These are phyloP conservation scores for Diglossa cyanea DNA, from an alignment of 2,797 vertebrate genomes.

Conservation along the genomic window DNA sequence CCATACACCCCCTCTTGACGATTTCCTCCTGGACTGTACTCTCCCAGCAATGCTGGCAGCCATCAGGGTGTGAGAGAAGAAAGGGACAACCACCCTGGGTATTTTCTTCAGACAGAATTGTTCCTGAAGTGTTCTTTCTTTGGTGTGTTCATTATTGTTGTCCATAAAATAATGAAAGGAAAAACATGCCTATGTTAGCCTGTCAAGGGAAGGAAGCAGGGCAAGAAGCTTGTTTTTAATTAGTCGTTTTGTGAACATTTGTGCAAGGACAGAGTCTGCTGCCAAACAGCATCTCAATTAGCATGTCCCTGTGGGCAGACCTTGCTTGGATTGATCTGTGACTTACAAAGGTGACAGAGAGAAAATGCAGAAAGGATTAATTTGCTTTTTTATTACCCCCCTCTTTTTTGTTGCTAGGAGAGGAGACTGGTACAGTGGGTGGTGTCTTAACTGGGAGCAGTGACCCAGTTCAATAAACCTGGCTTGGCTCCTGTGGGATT, in stretches of 20 bases:
- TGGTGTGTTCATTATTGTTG: conserved; percentile 5
- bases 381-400: not conserved
- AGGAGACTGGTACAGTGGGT: conserved; percentile 65
- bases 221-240: conserved; percentile 46
- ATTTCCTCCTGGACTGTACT: not conserved
- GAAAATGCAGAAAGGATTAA: not conserved
- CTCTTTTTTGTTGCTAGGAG: not conserved
- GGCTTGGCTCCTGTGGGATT: conserved; percentile 63
- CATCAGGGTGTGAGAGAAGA: not conserved
- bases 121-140: conserved; percentile 23
- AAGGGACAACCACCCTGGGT: not conserved
- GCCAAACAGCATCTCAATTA: conserved; percentile 63
- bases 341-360: conserved; percentile 78
- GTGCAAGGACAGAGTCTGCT: conserved; percentile 31
- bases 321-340: conserved; percentile 76
- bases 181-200: conserved; percentile 43
- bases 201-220: conserved; percentile 49
- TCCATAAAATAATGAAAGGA: conserved; percentile 53
- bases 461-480: conserved; percentile 73
- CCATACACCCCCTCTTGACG: not conserved
- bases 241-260: conserved; percentile 27
- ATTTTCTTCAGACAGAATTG: conserved; percentile 13
- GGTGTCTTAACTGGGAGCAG: conserved; percentile 80
- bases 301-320: conserved; percentile 49
- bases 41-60: not conserved